Conservation (phyloP, 35 echinoderm and acorn worm species). For the Chiridota heheva region DNA sequence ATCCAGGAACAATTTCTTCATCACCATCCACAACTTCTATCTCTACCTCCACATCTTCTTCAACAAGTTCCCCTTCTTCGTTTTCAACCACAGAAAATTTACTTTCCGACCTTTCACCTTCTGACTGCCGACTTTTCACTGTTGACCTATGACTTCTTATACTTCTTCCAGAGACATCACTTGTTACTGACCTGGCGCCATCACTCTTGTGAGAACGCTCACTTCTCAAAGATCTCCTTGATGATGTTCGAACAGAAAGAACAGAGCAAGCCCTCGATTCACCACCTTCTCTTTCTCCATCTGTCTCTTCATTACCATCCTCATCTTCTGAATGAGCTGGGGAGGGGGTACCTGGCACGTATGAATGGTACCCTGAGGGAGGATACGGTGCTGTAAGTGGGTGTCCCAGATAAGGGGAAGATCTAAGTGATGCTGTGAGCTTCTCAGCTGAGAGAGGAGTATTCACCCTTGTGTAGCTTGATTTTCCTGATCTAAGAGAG, state of each 20-base stretch:
- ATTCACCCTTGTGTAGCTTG: background rate
- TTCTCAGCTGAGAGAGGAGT: conserved; percentile 65
- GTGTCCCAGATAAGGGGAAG: conserved; percentile 62
- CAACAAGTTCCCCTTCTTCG: background rate
- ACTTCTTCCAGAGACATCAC: conserved; percentile 1
- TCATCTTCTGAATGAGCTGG: conserved; percentile 11
- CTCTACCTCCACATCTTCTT: background rate
- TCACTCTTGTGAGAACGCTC: background rate
- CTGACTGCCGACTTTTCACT: too few relatives aligned
- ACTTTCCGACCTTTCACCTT: background rate
- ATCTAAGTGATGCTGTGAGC: conserved; percentile 80
- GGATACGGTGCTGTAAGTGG: conserved; percentile 63
- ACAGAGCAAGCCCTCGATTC: too few relatives aligned
- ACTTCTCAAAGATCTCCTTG: conserved; percentile 16
- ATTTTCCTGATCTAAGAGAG: conserved; percentile 5
- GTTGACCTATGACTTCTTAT: too few relatives aligned
- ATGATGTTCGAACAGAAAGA: background rate
- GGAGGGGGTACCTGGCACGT: conserved; percentile 20
- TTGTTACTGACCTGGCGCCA: background rate
- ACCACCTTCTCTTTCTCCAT: background rate
- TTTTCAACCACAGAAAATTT: background rate
- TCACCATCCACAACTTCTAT: background rate
- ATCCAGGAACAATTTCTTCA: background rate
- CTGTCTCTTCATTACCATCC: background rate
- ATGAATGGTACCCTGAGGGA: conserved; percentile 13